These are phyloP conservation scores for Porites lutea DNA, from an alignment of 64 coral and sea anemone species.

Conservation along the genomic window DNA sequence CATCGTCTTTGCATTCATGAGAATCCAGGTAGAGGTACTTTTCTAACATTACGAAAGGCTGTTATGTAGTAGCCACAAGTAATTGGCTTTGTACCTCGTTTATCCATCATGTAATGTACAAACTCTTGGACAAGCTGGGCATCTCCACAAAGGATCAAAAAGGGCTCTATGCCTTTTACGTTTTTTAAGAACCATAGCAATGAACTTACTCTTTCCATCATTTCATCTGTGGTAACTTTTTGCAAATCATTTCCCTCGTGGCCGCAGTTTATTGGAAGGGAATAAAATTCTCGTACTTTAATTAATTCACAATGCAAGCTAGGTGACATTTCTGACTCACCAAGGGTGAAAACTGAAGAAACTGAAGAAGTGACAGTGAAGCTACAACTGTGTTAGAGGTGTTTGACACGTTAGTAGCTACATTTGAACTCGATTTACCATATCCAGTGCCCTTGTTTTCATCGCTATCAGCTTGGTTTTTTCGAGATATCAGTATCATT, in stretches of 20 bases:
- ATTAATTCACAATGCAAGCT: no score
- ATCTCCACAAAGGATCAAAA: not conserved
- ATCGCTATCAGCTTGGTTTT: no score
- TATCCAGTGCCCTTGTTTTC: no score
- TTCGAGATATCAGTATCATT: no score
- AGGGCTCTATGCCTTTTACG: not conserved
- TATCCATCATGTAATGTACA: slow-evolving; percentile 10
- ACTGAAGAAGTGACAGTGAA: no score
- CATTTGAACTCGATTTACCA: no score
- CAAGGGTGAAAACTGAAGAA: no score
- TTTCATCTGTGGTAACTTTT: not conserved
- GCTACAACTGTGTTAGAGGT: no score
- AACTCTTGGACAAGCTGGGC: not conserved
- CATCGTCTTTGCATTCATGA: not conserved
- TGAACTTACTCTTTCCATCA: not conserved
- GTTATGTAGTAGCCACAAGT: not conserved
- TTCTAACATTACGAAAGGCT: not conserved
- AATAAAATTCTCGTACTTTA: no score
- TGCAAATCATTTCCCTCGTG: not conserved
- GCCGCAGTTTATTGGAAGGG: no score
- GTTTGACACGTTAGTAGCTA: no score
- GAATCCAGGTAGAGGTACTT: not conserved
- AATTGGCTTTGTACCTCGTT: not conserved
- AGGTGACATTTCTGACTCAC: no score
- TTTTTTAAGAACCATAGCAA: slow-evolving; percentile 5